Evolutionary conservation across 2,888 invertebrate species (phyloP).

Genomic region (Lutraria lutraria): DNA sequence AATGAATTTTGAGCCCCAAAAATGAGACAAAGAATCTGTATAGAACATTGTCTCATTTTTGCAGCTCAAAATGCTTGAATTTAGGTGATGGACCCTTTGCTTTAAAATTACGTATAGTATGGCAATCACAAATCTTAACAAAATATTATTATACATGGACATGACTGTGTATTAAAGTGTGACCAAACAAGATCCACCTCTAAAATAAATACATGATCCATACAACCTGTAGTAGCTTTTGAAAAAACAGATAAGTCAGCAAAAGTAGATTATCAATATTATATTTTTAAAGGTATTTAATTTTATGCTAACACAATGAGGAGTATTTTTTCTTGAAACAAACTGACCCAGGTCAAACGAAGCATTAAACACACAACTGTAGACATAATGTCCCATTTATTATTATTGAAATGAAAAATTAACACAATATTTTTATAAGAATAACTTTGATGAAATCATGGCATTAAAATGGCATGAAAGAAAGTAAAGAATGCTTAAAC

Average conservation of each 20-base stretch:
- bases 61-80: too few relatives aligned
- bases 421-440: neutral
- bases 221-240: neutral
- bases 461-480: neutral
- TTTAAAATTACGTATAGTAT: too few relatives aligned
- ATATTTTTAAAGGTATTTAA: neutral
- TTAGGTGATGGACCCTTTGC: too few relatives aligned
- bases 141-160: too few relatives aligned
- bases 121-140: too few relatives aligned
- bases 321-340: neutral
- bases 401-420: neutral
- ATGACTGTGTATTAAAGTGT: too few relatives aligned
- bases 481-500: constrained; percentile 10
- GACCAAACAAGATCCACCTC: neutral
- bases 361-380: neutral
- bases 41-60: too few relatives aligned
- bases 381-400: neutral
- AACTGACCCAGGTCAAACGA: neutral
- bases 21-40: too few relatives aligned
- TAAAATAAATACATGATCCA: neutral
- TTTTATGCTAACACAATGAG: neutral
- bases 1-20: too few relatives aligned
- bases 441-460: neutral
- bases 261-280: neutral
- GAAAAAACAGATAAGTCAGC: neutral